These are phyloP conservation scores for Balaenoptera acutorostrata DNA, from an alignment of 2,113 vertebrate genomes.

Conservation along the genomic window DNA sequence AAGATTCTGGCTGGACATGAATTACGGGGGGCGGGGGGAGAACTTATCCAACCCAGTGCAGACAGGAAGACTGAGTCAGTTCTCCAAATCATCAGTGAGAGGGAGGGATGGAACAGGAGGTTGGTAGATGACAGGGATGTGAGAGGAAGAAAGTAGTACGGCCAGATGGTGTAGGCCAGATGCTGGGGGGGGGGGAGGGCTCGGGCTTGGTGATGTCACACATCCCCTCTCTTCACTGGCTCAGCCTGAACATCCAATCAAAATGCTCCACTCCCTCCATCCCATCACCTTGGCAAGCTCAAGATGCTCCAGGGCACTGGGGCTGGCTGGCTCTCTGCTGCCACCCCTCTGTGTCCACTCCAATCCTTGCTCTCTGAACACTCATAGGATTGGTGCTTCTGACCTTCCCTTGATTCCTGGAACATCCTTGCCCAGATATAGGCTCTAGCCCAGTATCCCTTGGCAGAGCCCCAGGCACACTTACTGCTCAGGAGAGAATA, in stretches of 20 bases:
- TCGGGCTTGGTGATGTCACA: too few species aligned
- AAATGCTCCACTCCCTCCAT: accelerated
- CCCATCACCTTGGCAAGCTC: not conserved
- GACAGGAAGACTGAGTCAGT: not conserved
- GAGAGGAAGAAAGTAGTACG: not conserved
- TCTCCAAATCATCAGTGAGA: not conserved
- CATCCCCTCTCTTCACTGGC: accelerated
- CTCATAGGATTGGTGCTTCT: too few species aligned
- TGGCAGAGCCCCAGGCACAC: not conserved
- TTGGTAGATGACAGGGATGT: not conserved
- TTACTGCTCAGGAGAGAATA: not conserved
- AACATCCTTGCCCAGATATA: too few species aligned
- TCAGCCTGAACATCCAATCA: not conserved
- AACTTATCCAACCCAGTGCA: not conserved
- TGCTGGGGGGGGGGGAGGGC: too few species aligned
- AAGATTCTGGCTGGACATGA: too few species aligned
- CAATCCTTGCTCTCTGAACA: not conserved
- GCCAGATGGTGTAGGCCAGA: accelerated
- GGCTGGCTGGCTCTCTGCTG: not conserved
- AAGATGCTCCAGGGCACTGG: accelerated
- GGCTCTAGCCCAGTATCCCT: not conserved
- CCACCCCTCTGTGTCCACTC: accelerated
- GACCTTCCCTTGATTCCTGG: not conserved
- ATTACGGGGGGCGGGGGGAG: too few species aligned
- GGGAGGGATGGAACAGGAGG: not conserved